phyloP scores from a whole-genome alignment of 2,888 invertebrate species.

The Calephelis perditalis region DNA sequence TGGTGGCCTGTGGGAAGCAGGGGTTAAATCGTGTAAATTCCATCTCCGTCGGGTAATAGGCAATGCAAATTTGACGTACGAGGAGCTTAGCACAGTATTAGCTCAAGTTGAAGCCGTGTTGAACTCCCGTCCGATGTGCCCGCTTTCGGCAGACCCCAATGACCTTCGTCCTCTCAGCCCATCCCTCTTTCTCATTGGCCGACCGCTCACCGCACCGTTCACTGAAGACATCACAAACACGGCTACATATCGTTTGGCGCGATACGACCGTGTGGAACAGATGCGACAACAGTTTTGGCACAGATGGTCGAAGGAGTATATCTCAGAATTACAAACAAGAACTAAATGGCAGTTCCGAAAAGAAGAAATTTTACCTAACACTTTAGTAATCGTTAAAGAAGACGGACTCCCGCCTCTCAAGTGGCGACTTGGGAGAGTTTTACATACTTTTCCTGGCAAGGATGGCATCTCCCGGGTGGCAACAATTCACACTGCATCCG shows the following conservation, averaged over 20 bases:
- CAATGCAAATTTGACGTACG: constrained; percentile 24
- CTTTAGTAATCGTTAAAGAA: too few relatives aligned
- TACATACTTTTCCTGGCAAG: too few relatives aligned
- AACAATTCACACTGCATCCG: too few relatives aligned
- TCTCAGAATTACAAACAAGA: neutral
- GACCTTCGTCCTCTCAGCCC: constrained; percentile 20
- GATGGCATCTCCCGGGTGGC: too few relatives aligned
- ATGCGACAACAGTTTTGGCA: neutral
- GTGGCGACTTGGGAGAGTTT: too few relatives aligned
- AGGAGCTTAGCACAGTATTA: constrained; percentile 28
- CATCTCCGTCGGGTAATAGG: neutral
- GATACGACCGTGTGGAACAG: neutral
- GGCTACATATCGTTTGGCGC: neutral
- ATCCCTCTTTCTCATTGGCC: constrained; percentile 24
- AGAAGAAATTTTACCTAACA: too few relatives aligned
- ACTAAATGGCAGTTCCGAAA: neutral
- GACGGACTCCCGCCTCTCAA: too few relatives aligned
- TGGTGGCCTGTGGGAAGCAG: neutral
- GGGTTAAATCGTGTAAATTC: neutral
- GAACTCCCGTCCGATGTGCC: constrained; percentile 16
- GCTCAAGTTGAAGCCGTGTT: constrained; percentile 6
- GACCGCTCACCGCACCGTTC: constrained; percentile 11
- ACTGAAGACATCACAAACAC: neutral
- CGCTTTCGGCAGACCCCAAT: constrained; percentile 17
- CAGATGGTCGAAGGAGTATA: neutral